Conservation (phyloP, 2,113 vertebrate species). For the western clawed frog (Xenopus tropicalis) region UCB_Xtro_10.0 CM004444.2:129064001-129064500, state of each 20-base stretch:
- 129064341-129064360: constrained; percentile 3
- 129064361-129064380: constrained; percentile 14
- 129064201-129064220: too few relatives aligned
- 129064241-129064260: neutral
- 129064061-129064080: too few relatives aligned
- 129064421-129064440: constrained; percentile 38
- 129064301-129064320: neutral
- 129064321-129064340: constrained; percentile 19
- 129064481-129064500: constrained; percentile 38
- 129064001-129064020: too few relatives aligned
- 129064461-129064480: constrained; percentile 34
- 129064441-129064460: constrained; percentile 39
- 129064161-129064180: too few relatives aligned
- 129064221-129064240: neutral
- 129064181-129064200: too few relatives aligned
- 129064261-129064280: neutral
- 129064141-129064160: too few relatives aligned
- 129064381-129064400: constrained; percentile 9
- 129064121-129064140: too few relatives aligned
- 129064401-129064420: constrained; percentile 34
- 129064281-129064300: neutral
- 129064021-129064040: too few relatives aligned
- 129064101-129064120: too few relatives aligned
- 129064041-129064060: too few relatives aligned
- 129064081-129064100: too few relatives aligned